These are phyloP conservation scores for Aphis gossypii DNA, from an alignment of 1,140 invertebrate species.

Conservation along the genomic window DNA sequence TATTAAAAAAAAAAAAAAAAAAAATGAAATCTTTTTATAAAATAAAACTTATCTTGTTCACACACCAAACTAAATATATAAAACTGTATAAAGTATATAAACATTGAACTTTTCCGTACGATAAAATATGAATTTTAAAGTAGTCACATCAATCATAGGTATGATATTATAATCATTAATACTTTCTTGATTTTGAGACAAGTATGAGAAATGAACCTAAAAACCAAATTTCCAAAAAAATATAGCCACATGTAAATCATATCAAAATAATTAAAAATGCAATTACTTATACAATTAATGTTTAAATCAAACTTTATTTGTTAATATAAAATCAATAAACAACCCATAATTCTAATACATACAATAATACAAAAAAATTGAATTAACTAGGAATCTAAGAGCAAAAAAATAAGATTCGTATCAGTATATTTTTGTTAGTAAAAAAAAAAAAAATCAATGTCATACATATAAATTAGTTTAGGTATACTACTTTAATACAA, in stretches of 20 bases:
- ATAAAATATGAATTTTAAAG: conserved; percentile 10
- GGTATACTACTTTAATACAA: neutral
- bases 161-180: neutral
- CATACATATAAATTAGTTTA: neutral
- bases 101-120: neutral
- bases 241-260: neutral
- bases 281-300: neutral
- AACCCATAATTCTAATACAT: too few species aligned
- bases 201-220: neutral
- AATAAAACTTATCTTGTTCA: neutral
- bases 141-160: neutral
- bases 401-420: too few species aligned
- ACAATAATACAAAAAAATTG: too few species aligned
- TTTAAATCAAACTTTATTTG: neutral
- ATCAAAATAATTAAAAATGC: neutral
- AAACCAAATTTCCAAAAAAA: neutral
- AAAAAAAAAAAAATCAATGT: neutral
- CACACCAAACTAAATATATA: neutral
- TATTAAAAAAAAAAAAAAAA: neutral
- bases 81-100: neutral
- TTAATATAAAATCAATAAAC: neutral
- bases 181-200: neutral
- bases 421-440: too few species aligned
- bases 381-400: too few species aligned
- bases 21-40: neutral